These are phyloP conservation scores for Ceratotherium simum DNA, from an alignment of 2,113 vertebrate species.

Conservation along the genomic window DNA sequence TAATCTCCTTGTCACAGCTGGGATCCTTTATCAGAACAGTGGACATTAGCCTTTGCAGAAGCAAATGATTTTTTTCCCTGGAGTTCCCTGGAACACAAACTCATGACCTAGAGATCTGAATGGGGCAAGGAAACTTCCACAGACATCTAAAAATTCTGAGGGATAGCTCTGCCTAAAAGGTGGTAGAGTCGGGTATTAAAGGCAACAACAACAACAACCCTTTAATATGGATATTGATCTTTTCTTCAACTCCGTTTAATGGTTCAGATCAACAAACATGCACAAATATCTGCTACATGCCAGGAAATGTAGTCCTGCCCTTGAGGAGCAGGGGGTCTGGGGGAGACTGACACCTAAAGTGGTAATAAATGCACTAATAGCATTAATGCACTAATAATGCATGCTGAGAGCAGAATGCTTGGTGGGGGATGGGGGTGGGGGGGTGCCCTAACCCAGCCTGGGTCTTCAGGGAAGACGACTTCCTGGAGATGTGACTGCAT, in stretches of 20 bases:
- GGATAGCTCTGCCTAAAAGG: background rate
- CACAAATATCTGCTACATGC: accelerated
- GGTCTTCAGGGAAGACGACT: background rate
- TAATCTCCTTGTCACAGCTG: slow-evolving; percentile 76
- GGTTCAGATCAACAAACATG: background rate
- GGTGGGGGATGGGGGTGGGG: too few relatives aligned
- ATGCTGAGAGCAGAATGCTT: too few relatives aligned
- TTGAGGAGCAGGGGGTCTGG: accelerated
- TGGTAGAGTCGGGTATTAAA: background rate
- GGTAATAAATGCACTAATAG: background rate
- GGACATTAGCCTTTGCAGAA: slow-evolving; percentile 27
- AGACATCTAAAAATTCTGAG: background rate
- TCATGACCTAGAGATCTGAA: slow-evolving; percentile 20
- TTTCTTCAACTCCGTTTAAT: background rate
- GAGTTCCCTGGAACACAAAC: slow-evolving; percentile 46
- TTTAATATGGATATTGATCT: background rate
- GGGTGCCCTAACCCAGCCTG: background rate
- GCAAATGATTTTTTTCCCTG: background rate
- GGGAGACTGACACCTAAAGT: background rate
- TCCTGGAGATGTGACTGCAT: background rate
- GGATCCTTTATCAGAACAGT: slow-evolving; percentile 69
- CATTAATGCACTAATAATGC: too few relatives aligned
- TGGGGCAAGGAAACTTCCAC: background rate
- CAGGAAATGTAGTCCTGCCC: background rate
- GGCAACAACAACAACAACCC: background rate